A percentile compares a stretch with the other conserved stretches of the same genome.
These are phyloP conservation scores for Sebastes diploproa DNA, from an alignment of 2,797 vertebrate genomes.

Conservation along the genomic window DNA sequence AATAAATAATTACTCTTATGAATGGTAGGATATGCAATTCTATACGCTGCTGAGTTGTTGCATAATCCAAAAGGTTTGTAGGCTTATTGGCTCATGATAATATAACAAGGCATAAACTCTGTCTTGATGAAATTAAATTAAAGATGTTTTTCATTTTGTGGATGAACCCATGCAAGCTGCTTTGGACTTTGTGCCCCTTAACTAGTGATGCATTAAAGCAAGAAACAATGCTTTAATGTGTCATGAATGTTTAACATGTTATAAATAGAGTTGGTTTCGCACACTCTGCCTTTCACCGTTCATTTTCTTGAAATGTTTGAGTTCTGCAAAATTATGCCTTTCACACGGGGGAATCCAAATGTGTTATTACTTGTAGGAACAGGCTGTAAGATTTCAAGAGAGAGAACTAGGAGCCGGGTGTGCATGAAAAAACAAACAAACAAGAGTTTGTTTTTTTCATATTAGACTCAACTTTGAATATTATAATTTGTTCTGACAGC, in stretches of 20 bases:
- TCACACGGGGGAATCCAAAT: conserved; percentile 11
- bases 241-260: conserved; percentile 36
- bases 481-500: conserved; percentile 55
- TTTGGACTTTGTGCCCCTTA: background rate
- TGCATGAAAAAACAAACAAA: background rate
- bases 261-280: conserved; percentile 17
- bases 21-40: background rate
- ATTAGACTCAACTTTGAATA: conserved; percentile 40
- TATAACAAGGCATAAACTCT: background rate
- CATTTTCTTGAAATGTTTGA: conserved; percentile 25
- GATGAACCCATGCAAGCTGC: conserved; percentile 1
- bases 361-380: conserved; percentile 15
- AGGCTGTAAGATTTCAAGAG: conserved; percentile 2
- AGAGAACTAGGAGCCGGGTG: background rate
- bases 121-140: background rate
- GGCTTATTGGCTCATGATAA: background rate
- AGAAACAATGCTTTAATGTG: background rate
- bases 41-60: conserved; percentile 1
- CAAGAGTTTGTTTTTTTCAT: conserved; percentile 12
- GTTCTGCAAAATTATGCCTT: background rate
- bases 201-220: conserved; percentile 23
- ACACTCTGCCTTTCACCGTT: conserved; percentile 10
- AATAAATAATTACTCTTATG: conserved; percentile 30
- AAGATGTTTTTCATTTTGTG: conserved; percentile 12
- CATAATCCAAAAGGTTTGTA: conserved; percentile 8